Percentiles rank a stretch among this genome's conserved stretches.
Evolutionary conservation across 2,888 invertebrate genomes (phyloP).

Genomic region (Plebejus melissa): DNA sequence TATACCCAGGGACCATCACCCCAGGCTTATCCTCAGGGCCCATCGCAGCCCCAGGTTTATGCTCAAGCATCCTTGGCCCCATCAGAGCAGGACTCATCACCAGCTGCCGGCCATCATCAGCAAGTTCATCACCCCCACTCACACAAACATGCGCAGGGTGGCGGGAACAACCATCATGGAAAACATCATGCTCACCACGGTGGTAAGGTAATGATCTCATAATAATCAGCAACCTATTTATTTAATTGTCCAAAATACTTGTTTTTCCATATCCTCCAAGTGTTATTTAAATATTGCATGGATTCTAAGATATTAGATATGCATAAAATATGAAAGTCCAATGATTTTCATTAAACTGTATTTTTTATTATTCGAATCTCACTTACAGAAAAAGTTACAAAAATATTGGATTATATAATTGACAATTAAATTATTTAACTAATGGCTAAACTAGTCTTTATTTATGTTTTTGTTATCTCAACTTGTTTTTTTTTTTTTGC

Average conservation of each 20-base stretch:
- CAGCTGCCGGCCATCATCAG: slow-evolving; percentile 43
- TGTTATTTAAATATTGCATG: not conserved
- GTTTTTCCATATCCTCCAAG: not conserved
- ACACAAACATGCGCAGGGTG: slow-evolving; percentile 65
- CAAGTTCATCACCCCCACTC: slow-evolving; percentile 53
- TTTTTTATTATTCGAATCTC: no score
- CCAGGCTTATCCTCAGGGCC: not conserved
- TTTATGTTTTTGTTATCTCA: not conserved
- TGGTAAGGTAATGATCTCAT: slow-evolving; percentile 56
- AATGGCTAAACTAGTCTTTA: no score
- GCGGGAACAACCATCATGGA: slow-evolving; percentile 74
- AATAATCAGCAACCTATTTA: not conserved
- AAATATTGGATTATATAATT: not conserved
- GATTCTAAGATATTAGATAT: no score
- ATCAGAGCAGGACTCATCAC: slow-evolving; percentile 35
- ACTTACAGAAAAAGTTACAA: not conserved
- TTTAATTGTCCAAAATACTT: not conserved
- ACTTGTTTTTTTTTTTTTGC: not conserved
- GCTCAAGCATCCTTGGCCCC: slow-evolving; percentile 12
- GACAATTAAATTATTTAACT: no score
- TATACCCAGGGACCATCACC: not conserved
- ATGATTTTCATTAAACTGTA: no score
- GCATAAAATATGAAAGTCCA: no score
- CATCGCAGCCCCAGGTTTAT: not conserved
- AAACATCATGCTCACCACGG: slow-evolving; percentile 76